phyloP scores from a whole-genome alignment of 2,888 invertebrate genomes.

The Lampropteryx suffumata region DNA sequence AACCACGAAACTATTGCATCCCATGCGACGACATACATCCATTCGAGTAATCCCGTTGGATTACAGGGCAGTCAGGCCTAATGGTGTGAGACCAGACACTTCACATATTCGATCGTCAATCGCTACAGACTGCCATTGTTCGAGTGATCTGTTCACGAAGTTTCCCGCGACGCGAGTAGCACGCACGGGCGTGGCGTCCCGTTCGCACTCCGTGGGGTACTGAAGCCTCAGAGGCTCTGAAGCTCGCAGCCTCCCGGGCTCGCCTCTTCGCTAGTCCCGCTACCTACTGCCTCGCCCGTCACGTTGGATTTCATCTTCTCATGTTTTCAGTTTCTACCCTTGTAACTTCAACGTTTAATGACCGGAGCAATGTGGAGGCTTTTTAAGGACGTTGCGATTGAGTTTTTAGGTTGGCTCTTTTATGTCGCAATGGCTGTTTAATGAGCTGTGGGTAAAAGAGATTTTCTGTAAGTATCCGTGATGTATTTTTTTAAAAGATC shows the following conservation, averaged over 20 bases:
- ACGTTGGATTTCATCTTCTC: constrained; percentile 31
- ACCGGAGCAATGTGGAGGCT: constrained; percentile 27
- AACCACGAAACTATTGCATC: constrained; percentile 20
- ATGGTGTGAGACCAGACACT: constrained; percentile 41
- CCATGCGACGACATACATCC: constrained; percentile 11
- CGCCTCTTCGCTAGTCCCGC: no score
- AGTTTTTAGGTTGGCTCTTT: constrained; percentile 1
- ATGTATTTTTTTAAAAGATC: no score
- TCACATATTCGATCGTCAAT: constrained; percentile 57
- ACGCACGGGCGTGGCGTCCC: constrained; percentile 12
- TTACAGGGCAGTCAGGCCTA: constrained; percentile 3
- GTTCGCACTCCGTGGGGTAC: constrained; percentile 11
- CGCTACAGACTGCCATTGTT: constrained; percentile 54
- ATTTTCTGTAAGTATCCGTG: no score
- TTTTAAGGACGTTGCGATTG: constrained; percentile 12
- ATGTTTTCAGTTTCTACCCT: constrained; percentile 50
- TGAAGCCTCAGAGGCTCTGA: constrained; percentile 11
- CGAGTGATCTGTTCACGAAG: constrained; percentile 45
- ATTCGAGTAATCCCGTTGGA: constrained; percentile 13
- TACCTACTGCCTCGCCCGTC: constrained; percentile 38
- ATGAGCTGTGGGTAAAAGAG: constrained; percentile 10
- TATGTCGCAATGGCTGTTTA: constrained; percentile 8
- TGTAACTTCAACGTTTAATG: constrained; percentile 48
- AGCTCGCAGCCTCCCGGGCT: constrained; percentile 19
- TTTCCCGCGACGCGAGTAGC: constrained; percentile 19